phyloP scores from a whole-genome alignment of 2,113 vertebrate genomes.

The Phycodurus eques region DNA sequence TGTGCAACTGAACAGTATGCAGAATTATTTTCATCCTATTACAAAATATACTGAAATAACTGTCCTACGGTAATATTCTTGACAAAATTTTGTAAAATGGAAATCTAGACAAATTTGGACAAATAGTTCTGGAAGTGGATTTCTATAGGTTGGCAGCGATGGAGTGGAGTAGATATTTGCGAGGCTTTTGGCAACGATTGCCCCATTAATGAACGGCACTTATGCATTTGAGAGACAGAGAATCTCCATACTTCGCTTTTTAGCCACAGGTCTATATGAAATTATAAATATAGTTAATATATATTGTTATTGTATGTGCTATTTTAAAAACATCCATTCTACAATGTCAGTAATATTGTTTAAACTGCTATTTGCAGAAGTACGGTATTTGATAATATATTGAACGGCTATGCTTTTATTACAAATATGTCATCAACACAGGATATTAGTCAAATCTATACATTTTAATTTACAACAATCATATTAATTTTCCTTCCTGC shows the following conservation, averaged over 20 bases:
- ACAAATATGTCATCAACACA: constrained; percentile 27
- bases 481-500: constrained; percentile 73
- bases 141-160: too few relatives aligned
- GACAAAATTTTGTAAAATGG: too few relatives aligned
- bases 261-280: background rate
- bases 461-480: constrained; percentile 51
- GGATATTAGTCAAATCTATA: constrained; percentile 17
- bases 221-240: background rate
- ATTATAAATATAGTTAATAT: background rate
- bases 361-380: background rate
- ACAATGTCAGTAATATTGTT: too few relatives aligned
- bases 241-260: background rate
- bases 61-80: too few relatives aligned
- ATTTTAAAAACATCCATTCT: background rate
- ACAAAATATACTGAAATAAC: too few relatives aligned
- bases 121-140: too few relatives aligned
- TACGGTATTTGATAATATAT: background rate
- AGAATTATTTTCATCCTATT: too few relatives aligned
- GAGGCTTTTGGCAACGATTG: background rate
- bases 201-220: background rate
- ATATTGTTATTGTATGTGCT: background rate
- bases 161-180: background rate
- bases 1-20: too few relatives aligned
- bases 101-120: too few relatives aligned
- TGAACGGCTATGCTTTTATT: background rate